Evolutionary conservation across 2,113 vertebrate genomes (phyloP).

Genomic region (Galemys pyrenaicus): DNA sequence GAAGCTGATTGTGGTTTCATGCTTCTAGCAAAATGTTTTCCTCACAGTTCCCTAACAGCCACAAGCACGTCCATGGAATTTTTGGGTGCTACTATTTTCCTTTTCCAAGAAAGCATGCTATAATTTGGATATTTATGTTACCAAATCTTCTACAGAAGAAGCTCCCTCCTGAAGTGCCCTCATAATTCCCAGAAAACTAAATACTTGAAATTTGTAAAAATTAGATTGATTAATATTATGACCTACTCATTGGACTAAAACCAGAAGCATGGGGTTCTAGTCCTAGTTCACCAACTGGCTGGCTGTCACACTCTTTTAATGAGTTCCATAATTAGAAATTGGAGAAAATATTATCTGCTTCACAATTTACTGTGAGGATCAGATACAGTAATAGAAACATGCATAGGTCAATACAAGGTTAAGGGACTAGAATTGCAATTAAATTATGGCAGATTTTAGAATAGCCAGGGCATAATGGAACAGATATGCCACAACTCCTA

Average conservation of each 20-base stretch:
- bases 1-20: slow-evolving; percentile 61
- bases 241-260: background rate
- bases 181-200: slow-evolving; percentile 65
- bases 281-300: background rate
- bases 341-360: background rate
- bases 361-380: background rate
- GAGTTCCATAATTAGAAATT: background rate
- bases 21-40: slow-evolving; percentile 67
- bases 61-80: slow-evolving; percentile 69
- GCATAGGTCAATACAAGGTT: background rate
- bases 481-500: background rate
- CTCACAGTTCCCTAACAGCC: slow-evolving; percentile 60
- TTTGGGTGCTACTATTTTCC: slow-evolving; percentile 72
- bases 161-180: slow-evolving; percentile 59
- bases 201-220: slow-evolving; percentile 51
- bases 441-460: background rate
- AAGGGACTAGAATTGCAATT: background rate
- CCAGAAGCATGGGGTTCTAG: background rate
- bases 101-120: slow-evolving; percentile 72
- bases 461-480: background rate
- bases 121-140: slow-evolving; percentile 69
- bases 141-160: slow-evolving; percentile 62
- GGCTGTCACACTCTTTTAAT: background rate
- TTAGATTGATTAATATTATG: slow-evolving; percentile 28
- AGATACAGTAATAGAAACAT: background rate